Evolutionary conservation across 1,140 invertebrate genomes (phyloP).

Genomic region (Micrasema longulum): DNA sequence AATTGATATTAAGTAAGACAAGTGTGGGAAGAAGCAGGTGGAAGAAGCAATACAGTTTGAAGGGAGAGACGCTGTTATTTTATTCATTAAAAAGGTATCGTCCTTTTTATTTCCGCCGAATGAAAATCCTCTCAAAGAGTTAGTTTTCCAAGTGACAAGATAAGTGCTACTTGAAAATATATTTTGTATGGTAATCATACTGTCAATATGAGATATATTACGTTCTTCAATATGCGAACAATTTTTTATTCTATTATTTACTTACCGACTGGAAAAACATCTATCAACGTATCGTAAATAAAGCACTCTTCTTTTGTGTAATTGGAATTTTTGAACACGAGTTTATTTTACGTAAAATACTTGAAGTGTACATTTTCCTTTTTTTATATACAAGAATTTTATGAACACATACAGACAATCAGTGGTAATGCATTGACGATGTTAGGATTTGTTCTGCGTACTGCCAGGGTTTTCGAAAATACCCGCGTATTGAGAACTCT

Average conservation of each 20-base stretch:
- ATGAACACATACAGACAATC: too few relatives aligned
- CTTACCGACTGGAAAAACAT: too few relatives aligned
- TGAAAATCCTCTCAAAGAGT: constrained; percentile 31
- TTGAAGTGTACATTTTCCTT: too few relatives aligned
- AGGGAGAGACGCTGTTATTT: constrained; percentile 49
- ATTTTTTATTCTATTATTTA: background rate
- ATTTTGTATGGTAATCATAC: constrained; percentile 9
- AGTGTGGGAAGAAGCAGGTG: constrained; percentile 44
- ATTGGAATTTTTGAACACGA: too few relatives aligned
- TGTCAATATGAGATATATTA: constrained; percentile 27
- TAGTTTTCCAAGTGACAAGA: constrained; percentile 32
- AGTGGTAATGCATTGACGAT: too few relatives aligned
- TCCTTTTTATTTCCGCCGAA: constrained; percentile 35
- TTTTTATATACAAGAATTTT: too few relatives aligned
- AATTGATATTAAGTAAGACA: constrained; percentile 21
- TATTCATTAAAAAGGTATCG: constrained; percentile 54
- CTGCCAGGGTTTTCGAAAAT: too few relatives aligned
- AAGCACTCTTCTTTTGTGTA: too few relatives aligned
- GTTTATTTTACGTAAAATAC: too few relatives aligned
- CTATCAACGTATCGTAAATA: too few relatives aligned
- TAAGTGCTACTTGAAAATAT: constrained; percentile 15
- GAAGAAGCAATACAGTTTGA: background rate
- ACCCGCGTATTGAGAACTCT: too few relatives aligned
- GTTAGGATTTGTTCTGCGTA: too few relatives aligned
- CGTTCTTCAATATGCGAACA: background rate